phyloP scores from a whole-genome alignment of 2,113 vertebrate species.

The Narcine bancroftii region DNA sequence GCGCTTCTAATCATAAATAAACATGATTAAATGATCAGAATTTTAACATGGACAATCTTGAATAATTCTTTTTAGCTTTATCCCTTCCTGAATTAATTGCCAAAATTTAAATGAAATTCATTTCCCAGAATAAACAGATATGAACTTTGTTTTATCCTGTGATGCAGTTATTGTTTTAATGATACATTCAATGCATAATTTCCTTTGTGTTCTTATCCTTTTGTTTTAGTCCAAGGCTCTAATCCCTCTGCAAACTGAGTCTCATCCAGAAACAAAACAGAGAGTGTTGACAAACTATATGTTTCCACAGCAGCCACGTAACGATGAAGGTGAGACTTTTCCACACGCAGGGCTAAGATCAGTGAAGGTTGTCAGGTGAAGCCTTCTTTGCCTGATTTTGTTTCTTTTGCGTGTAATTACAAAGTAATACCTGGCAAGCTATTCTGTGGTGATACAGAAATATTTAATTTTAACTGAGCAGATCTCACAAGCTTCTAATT shows the following conservation, averaged over 20 bases:
- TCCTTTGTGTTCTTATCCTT: not conserved
- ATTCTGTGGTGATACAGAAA: not conserved
- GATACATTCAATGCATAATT: not conserved
- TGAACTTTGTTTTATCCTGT: not conserved
- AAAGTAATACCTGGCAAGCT: not conserved
- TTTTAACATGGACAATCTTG: not conserved
- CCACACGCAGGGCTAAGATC: not conserved
- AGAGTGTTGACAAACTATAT: slow-evolving; percentile 97
- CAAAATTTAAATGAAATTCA: not conserved
- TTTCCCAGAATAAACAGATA: not conserved
- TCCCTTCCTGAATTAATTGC: not conserved
- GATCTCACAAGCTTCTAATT: not conserved
- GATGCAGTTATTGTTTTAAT: slow-evolving; percentile 13
- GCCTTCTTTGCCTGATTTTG: not conserved
- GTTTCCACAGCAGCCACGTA: slow-evolving; percentile 95
- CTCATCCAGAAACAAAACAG: slow-evolving; percentile 95
- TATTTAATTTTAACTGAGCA: not conserved
- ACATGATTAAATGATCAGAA: not conserved
- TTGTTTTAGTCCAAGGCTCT: slow-evolving; percentile 87
- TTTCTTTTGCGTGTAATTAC: not conserved
- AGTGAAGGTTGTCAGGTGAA: not conserved
- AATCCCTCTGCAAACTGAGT: slow-evolving; percentile 95
- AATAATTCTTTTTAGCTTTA: not conserved
- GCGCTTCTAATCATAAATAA: not conserved
- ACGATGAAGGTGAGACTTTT: slow-evolving; percentile 76